These are phyloP conservation scores for Pristionchus entomophagus DNA, from an alignment of 2,888 invertebrate genomes.

Conservation along the genomic window DNA sequence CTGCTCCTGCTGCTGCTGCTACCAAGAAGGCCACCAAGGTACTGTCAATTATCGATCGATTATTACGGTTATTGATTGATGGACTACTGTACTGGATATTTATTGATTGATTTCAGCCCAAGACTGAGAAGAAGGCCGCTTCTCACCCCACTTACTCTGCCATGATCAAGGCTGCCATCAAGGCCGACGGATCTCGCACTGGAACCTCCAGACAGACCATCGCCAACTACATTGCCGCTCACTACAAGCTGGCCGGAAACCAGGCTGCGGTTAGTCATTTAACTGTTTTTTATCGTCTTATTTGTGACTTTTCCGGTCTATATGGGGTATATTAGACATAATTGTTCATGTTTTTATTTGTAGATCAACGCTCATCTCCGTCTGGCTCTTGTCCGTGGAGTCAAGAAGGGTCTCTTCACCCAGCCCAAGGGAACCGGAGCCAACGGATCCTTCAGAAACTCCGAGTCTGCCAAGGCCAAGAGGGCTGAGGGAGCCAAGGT, in stretches of 20 bases:
- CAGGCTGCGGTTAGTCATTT: conserved; percentile 48
- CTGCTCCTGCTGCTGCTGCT: no score
- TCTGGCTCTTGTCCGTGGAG: no score
- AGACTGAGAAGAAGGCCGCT: conserved; percentile 48
- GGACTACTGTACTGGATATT: no score
- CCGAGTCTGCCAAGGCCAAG: no score
- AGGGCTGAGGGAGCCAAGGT: not conserved
- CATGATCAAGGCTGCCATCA: conserved; percentile 78
- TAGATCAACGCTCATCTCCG: no score
- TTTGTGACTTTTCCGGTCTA: not conserved
- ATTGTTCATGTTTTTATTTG: not conserved
- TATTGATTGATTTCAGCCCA: not conserved
- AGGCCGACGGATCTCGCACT: conserved; percentile 77
- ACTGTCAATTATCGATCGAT: no score
- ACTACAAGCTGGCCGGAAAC: conserved; percentile 77
- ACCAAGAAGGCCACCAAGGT: no score
- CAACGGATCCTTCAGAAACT: no score
- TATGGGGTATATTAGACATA: conserved; percentile 32
- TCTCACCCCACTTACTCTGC: conserved; percentile 76
- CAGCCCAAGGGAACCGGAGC: no score
- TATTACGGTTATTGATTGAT: no score
- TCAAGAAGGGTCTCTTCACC: no score
- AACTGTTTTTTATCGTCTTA: not conserved
- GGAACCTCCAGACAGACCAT: conserved; percentile 79
- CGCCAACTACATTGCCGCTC: no score